These are phyloP conservation scores for Arion vulgaris DNA, from an alignment of 1,140 invertebrate genomes.

Conservation along the genomic window DNA sequence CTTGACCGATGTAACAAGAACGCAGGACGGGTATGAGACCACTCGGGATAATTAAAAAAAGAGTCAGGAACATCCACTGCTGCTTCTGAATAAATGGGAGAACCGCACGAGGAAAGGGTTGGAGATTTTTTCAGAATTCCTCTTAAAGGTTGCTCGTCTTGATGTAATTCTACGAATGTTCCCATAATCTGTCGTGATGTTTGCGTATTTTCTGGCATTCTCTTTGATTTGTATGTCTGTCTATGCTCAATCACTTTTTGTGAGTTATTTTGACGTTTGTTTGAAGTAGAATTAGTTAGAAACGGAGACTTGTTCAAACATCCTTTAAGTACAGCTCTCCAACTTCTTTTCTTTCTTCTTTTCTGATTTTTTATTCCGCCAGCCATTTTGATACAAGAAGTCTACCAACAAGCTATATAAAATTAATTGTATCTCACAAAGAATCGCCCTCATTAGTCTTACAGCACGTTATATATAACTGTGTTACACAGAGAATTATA, in stretches of 20 bases:
- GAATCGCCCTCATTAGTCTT: no score
- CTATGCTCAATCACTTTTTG: neutral
- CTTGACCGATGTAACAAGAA: neutral
- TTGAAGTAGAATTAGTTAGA: neutral
- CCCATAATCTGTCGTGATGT: neutral
- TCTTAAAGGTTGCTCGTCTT: neutral
- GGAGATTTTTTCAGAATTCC: conserved; percentile 9
- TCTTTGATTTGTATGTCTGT: neutral
- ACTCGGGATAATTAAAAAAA: neutral
- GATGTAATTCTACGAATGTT: neutral
- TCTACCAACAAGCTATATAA: no score
- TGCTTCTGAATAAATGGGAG: neutral
- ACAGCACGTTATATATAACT: no score
- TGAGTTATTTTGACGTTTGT: neutral
- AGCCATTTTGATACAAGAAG: neutral
- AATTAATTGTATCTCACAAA: no score
- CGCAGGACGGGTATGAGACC: neutral
- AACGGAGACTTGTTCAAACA: neutral
- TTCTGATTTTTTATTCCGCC: neutral
- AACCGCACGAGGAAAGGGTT: neutral
- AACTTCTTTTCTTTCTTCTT: neutral
- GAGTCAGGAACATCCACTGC: neutral
- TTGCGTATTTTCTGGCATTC: neutral
- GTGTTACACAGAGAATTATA: no score
- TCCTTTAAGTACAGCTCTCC: neutral